Conservation (phyloP, 2,888 invertebrate species). For the Drosophila multiciliata region DNA sequence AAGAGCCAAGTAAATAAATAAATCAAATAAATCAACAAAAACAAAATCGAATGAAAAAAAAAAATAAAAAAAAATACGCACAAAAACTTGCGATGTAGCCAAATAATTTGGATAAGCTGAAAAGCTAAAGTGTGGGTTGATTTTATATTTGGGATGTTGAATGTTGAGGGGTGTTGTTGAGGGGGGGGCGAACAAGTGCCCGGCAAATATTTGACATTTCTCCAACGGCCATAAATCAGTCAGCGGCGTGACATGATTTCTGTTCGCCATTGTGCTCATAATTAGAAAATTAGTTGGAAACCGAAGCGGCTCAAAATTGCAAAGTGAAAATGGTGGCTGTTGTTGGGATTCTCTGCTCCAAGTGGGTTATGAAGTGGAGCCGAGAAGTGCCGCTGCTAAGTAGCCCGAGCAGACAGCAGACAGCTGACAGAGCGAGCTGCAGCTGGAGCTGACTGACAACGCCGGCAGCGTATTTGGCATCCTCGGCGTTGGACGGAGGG, state of each 20-base stretch:
- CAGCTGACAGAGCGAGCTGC: conserved; percentile 33
- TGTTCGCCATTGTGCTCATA: conserved; percentile 81
- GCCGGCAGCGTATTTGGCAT: conserved; percentile 9
- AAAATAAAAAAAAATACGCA: conserved; percentile 21
- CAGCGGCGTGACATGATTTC: conserved; percentile 84
- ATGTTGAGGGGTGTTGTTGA: not conserved
- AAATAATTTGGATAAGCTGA: conserved; percentile 71
- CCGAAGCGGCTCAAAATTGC: conserved; percentile 41
- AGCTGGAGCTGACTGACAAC: conserved; percentile 43
- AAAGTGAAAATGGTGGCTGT: conserved; percentile 15
- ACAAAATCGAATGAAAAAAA: conserved; percentile 14
- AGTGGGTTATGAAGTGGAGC: conserved; percentile 35
- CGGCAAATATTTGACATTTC: conserved; percentile 84
- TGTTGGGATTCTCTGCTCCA: conserved; percentile 10
- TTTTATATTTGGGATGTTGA: conserved; percentile 3
- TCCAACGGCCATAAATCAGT: conserved; percentile 85
- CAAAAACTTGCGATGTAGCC: conserved; percentile 46
- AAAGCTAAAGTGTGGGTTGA: conserved; percentile 57
- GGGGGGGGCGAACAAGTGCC: conserved; percentile 15
- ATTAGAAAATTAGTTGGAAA: conserved; percentile 83
- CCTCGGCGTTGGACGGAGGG: not conserved
- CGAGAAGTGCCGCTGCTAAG: conserved; percentile 46
- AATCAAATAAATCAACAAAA: conserved; percentile 74
- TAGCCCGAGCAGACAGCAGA: conserved; percentile 23
- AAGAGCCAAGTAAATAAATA: conserved; percentile 73